phyloP scores from a whole-genome alignment of 2,113 vertebrate genomes.

The Gopherus flavomarginatus region DNA sequence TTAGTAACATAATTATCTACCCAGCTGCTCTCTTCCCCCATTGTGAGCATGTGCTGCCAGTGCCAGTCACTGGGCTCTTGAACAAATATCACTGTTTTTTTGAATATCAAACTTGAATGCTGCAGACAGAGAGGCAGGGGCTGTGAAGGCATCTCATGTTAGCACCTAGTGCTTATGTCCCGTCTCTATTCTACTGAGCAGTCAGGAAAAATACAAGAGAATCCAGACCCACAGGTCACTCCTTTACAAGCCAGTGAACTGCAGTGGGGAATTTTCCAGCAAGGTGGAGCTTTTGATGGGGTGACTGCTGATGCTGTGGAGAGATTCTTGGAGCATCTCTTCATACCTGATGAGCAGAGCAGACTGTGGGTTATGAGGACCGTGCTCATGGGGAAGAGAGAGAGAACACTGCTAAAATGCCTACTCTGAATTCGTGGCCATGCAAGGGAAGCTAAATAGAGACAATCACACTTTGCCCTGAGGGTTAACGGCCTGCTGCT shows the following conservation, averaged over 20 bases:
- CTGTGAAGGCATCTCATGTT: not conserved
- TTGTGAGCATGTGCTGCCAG: conserved; percentile 3
- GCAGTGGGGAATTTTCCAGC: not conserved
- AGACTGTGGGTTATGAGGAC: not conserved
- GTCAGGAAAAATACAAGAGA: not conserved
- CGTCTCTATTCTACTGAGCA: rapidly evolving
- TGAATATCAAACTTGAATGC: not conserved
- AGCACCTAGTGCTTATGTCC: not conserved
- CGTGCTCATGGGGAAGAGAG: not conserved
- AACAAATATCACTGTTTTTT: conserved; percentile 7
- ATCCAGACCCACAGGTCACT: not conserved
- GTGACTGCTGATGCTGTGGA: not conserved
- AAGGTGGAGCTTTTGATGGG: not conserved
- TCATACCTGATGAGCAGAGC: not conserved
- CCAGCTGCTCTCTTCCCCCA: conserved; percentile 7
- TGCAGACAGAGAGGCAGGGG: not conserved
- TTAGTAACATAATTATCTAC: conserved; percentile 39
- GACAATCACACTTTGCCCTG: conserved; percentile 20
- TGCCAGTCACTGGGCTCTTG: conserved; percentile 19
- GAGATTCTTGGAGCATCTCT: rapidly evolving
- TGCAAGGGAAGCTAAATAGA: conserved; percentile 22
- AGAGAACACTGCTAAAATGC: not conserved
- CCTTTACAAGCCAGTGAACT: not conserved
- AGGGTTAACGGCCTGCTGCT: conserved; percentile 68
- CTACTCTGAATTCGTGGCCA: conserved; percentile 13